Evolutionary conservation across 2,113 vertebrate genomes (phyloP), one percentile per base, ranked within the genome.

Genomic region (Tupaia tana): DNA sequence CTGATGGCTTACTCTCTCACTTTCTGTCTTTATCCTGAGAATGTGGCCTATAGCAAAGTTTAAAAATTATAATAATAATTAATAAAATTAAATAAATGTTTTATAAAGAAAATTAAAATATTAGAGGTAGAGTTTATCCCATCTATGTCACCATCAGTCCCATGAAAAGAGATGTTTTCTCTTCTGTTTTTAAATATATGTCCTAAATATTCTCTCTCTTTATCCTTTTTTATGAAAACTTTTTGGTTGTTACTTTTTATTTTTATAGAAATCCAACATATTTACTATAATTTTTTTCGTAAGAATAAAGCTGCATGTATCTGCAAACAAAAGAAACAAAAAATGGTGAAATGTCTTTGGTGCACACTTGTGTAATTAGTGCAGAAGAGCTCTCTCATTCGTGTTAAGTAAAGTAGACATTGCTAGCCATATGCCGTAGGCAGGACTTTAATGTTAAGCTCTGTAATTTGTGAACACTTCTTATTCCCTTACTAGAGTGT

Each of bases 341-440:
- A 11, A 6, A 63, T 22, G n/a, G 6, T 59, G 14, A 81, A 74
- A 61, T 34, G 20, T 16, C 27, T 87, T 90, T 20, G 78, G 1
- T 61, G 54, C 43, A 43, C 43, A 43, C 43, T 79, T 34, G 20
- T 66, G 1, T 20, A 7, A 64, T 66, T 70, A 58, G 16, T n/a
- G 11, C 6, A 63, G 74, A 75, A 4, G 12, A 3, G 7, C 25
- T 89, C 24, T 93, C 63, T 86, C 79, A 58, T 83, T 80, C 27
- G 86, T 75, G 79, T 29, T 61, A 43, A 89, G 4, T 70, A 77
- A 95, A 92, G 58, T 66, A 80, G 27, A 86, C 13, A n/a, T 89
- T 71, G 24, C 18, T 63, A 59, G 52, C 7, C 19, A 34, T 19
- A 4, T 81, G 9, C 7, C 19, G 43, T 81, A 8, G 3, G n/a